phyloP scores from a whole-genome alignment of 92 coral and sea anemone genomes.

The Parazoanthus swiftii region DNA sequence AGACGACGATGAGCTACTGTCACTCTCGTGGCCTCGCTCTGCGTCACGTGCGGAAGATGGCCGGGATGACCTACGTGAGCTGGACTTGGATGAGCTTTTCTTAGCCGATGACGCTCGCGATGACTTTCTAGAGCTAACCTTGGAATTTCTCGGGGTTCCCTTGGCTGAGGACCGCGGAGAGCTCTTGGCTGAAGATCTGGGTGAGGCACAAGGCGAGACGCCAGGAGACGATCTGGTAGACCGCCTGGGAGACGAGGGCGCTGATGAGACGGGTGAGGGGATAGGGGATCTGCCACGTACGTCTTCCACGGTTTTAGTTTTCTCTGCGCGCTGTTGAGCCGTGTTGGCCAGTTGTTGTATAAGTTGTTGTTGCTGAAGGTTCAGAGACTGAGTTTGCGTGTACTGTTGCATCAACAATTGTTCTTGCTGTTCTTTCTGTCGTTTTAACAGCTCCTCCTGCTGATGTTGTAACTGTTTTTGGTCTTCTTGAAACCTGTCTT shows the following conservation, averaged over 20 bases:
- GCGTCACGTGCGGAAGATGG: slow-evolving; percentile 56
- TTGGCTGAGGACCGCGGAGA: slow-evolving; percentile 50
- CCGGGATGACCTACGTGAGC: slow-evolving; percentile 47
- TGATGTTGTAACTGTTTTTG: slow-evolving; percentile 84
- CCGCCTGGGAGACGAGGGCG: slow-evolving; percentile 54
- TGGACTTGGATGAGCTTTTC: slow-evolving; percentile 43
- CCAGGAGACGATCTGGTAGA: slow-evolving; percentile 56
- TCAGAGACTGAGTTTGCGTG: slow-evolving; percentile 78
- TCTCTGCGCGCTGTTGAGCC: slow-evolving; percentile 55
- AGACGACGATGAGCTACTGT: slow-evolving; percentile 48
- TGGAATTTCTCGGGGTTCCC: slow-evolving; percentile 44
- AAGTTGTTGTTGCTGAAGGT: slow-evolving; percentile 82
- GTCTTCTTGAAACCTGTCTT: slow-evolving; percentile 79
- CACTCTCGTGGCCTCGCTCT: slow-evolving; percentile 60
- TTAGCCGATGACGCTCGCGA: slow-evolving; percentile 54
- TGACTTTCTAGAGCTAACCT: slow-evolving; percentile 47
- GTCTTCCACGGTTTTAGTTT: slow-evolving; percentile 38
- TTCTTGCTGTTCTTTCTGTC: slow-evolving; percentile 89
- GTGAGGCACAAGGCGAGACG: slow-evolving; percentile 38
- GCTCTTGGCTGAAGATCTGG: slow-evolving; percentile 49
- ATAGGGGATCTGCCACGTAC: slow-evolving; percentile 51
- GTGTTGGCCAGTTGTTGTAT: slow-evolving; percentile 72
- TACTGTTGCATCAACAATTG: slow-evolving; percentile 85
- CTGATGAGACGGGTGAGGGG: slow-evolving; percentile 54
- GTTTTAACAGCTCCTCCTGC: slow-evolving; percentile 82